Evolutionary conservation across 1,140 invertebrate species (phyloP), one percentile per base, ranked within the genome.

Genomic region (Papilio xuthus): DNA sequence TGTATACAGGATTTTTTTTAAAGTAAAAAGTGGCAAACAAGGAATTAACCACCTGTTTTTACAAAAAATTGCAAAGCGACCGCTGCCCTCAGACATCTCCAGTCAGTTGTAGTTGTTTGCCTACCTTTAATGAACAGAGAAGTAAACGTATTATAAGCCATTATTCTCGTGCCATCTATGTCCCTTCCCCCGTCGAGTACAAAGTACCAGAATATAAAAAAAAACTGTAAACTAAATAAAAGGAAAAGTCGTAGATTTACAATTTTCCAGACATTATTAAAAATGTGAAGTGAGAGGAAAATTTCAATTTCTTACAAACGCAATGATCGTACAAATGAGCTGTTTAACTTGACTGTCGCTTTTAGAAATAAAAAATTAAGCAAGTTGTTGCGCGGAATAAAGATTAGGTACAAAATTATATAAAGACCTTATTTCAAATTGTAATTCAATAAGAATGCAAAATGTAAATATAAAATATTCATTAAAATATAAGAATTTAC

Each of bases 321-420:
- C 70, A 9, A 41, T 13, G 18, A 44, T 15, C 20, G 12, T 72
- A 50, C 41, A 72, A 72, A 73, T 73, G 41, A 28, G 41, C 23
- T 47, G 23, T 26, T 47, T 73, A 50, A 73, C 42, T 73, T 50
- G 12, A 47, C 1, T 50, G 23, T 42, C 8, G n/a, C 42, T 42
- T 28, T 26, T 1, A 13, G 71, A 73, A 28, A 47, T 50, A 73
- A 73, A 26, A 73, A 18, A 4, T 73, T 6, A 12, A 73, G 23
- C 23, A 8, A 26, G 23, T 47, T 47, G 13, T 18, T 15, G 42
- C 4, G 3, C 23, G 18, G 42, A 47, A 73, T 73, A 50, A 32
- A 50, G 15, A 50, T 50, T 47, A 73, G 20, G 44, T 47, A 47
- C 26, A 73, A 73, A 73, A 50, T 73, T 28, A 12, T 42, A 28